phyloP scores from a whole-genome alignment of 2,888 invertebrate species.

The Petrolisthes cinctipes region DNA sequence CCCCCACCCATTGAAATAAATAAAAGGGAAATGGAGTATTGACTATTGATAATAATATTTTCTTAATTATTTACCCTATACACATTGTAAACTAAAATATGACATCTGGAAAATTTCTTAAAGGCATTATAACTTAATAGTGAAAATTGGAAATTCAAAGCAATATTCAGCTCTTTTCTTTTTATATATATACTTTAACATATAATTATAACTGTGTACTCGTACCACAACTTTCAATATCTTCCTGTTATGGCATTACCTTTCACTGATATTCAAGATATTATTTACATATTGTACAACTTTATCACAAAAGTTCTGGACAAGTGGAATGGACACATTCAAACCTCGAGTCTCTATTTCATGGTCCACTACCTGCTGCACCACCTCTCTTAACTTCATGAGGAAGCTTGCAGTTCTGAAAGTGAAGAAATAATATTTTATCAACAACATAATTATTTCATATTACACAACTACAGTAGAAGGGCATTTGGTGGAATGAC shows the following conservation, averaged over 20 bases:
- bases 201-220: too few species aligned
- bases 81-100: too few species aligned
- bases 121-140: too few species aligned
- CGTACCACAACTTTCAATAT: not conserved
- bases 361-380: constrained; percentile 16
- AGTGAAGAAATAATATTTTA: not conserved
- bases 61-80: too few species aligned
- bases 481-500: not conserved
- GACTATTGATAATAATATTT: too few species aligned
- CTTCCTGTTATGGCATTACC: not conserved
- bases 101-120: too few species aligned
- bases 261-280: not conserved
- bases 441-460: not conserved
- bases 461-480: not conserved
- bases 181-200: too few species aligned
- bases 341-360: constrained; percentile 16
- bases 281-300: constrained; percentile 16
- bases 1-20: too few species aligned
- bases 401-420: constrained; percentile 26
- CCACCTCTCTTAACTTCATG: not conserved
- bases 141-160: too few species aligned
- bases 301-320: constrained; percentile 18
- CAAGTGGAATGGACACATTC: not conserved
- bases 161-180: too few species aligned
- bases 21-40: too few species aligned